A percentile compares a stretch with the other conserved stretches of the same genome.
Conservation (phyloP, 2,113 vertebrate species). For the Ancistrus triradiatus region DNA sequence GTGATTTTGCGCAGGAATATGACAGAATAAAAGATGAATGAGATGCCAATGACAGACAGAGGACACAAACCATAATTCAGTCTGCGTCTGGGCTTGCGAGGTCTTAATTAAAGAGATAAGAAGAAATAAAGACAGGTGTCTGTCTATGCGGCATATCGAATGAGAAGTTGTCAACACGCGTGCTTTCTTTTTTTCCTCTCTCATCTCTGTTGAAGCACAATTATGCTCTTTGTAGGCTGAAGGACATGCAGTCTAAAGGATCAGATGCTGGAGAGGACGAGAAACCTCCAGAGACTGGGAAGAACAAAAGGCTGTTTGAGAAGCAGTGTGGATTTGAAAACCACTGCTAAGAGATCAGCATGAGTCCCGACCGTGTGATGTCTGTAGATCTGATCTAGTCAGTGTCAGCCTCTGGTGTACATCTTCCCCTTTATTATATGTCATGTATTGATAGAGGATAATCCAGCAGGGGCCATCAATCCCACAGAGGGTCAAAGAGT, state of each 20-base stretch:
- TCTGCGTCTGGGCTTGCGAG: slow-evolving; percentile 15
- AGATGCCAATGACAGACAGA: slow-evolving; percentile 7
- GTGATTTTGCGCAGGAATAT: too few relatives aligned
- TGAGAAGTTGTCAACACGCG: slow-evolving; percentile 17
- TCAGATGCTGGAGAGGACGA: slow-evolving; percentile 13
- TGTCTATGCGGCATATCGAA: slow-evolving; percentile 28
- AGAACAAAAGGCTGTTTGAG: slow-evolving; percentile 31
- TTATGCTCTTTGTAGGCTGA: slow-evolving; percentile 23
- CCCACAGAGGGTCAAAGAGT: neutral
- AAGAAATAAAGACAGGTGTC: slow-evolving; percentile 36
- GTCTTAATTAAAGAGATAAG: slow-evolving; percentile 40
- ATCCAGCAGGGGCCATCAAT: neutral
- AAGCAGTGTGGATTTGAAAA: slow-evolving; percentile 12
- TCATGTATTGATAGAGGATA: neutral
- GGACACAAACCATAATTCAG: slow-evolving; percentile 31
- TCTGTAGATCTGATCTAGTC: neutral
- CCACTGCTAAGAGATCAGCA: slow-evolving; percentile 6
- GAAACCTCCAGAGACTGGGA: slow-evolving; percentile 19
- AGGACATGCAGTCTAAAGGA: slow-evolving; percentile 33
- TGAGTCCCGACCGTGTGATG: slow-evolving; percentile 16
- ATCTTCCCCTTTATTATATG: neutral
- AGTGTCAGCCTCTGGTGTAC: neutral
- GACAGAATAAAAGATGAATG: slow-evolving; percentile 12
- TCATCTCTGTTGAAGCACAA: slow-evolving; percentile 1
- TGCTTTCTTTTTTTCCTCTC: neutral